phyloP scores from a whole-genome alignment of 2,797 vertebrate genomes.

The Uromys caudimaculatus region DNA sequence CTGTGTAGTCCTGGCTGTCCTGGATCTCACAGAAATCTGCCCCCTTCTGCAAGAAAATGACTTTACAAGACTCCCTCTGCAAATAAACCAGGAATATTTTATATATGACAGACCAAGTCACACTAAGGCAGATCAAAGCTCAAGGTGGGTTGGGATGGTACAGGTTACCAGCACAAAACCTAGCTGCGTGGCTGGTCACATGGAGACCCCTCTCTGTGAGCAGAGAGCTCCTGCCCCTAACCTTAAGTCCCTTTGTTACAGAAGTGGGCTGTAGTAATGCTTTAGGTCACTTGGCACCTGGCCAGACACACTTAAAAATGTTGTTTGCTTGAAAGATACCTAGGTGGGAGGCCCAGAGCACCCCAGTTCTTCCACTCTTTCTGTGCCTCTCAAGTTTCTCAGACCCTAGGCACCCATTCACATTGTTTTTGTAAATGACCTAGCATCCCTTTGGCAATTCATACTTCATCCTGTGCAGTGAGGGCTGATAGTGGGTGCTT shows the following conservation, averaged over 20 bases:
- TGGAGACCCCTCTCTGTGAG: neutral
- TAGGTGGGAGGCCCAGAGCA: neutral
- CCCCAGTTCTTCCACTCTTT: no score
- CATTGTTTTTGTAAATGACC: neutral
- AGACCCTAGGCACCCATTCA: neutral
- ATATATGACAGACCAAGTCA: neutral
- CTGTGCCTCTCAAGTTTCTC: neutral
- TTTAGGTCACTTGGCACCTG: neutral
- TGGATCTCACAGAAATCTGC: neutral
- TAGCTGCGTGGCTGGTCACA: fast-evolving
- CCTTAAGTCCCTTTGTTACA: fast-evolving
- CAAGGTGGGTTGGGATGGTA: neutral
- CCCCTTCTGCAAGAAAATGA: neutral
- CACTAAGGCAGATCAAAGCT: neutral
- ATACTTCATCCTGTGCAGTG: neutral
- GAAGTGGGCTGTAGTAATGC: neutral
- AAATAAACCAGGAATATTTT: neutral
- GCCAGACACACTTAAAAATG: neutral
- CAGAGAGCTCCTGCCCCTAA: neutral
- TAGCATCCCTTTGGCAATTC: no score
- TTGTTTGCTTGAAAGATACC: neutral
- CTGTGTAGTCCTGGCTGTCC: neutral
- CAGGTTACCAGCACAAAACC: neutral
- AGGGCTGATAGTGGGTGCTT: fast-evolving
- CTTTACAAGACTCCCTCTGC: neutral